Percentiles rank a stretch among this genome's conserved stretches.
Evolutionary conservation across 2,113 vertebrate genomes (phyloP).

Genomic region (Rutilus rutilus): DNA sequence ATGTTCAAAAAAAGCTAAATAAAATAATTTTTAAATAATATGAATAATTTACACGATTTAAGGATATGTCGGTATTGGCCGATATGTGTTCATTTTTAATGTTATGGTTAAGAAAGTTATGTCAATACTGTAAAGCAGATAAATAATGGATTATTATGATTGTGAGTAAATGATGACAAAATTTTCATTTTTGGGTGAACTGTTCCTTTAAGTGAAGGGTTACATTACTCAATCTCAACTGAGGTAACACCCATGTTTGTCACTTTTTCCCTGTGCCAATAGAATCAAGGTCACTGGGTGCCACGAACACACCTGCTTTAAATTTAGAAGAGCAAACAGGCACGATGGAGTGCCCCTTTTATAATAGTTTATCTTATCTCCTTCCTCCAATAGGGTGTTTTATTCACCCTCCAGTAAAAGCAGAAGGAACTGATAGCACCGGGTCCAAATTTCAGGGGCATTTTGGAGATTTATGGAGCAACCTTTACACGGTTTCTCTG

Average conservation of each 20-base stretch:
- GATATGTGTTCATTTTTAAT: no score
- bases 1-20: no score
- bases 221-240: background rate
- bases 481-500: slow-evolving; percentile 61
- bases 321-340: slow-evolving; percentile 50
- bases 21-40: no score
- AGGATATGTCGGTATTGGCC: no score
- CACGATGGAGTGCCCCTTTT: slow-evolving; percentile 37
- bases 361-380: slow-evolving; percentile 64
- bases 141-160: background rate
- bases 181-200: background rate
- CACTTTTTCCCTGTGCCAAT: background rate
- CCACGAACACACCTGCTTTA: slow-evolving; percentile 24
- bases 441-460: slow-evolving; percentile 62
- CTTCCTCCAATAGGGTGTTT: slow-evolving; percentile 31
- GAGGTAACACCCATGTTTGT: slow-evolving; percentile 28
- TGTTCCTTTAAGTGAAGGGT: slow-evolving; percentile 16
- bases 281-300: slow-evolving; percentile 28
- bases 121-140: no score
- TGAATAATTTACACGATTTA: no score
- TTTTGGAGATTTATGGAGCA: slow-evolving; percentile 65
- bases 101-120: no score
- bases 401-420: slow-evolving; percentile 54
- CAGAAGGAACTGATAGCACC: slow-evolving; percentile 38
- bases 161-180: background rate